Base-by-base conservation (phyloP, 1,140 invertebrate genomes). In the Chironomus striatipennis region DNA sequence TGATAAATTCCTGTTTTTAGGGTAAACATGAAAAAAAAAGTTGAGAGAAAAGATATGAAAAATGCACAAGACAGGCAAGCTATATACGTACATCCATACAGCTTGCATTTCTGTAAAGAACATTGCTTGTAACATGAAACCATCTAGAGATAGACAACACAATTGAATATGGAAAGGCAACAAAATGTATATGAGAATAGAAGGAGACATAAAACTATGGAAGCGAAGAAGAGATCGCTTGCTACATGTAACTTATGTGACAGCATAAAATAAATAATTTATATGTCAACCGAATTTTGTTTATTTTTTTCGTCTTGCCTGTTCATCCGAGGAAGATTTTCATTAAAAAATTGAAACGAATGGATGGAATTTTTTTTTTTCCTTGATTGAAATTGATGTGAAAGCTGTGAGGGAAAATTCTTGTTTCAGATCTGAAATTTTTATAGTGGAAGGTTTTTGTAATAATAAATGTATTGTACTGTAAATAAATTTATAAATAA, bases 231-330 rank as follows among this genome's bases (percentile, higher is more conserved):
- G 24, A 34, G 24, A 34, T 70, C 20, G n/a, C 65, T 57, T 47
- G 8, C 43, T 57, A 12, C n/a, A 57, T 57, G 18, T 67, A 67
- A 7, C 12, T 18, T 70, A 12, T 70, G 65, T 70, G 65, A 70
- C 65, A 70, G 65, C 65, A 70, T 70, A 70, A 70, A 70, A 70
- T 70, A 70, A 70, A 70, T 70, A 70, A 70, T 70, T 70, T 70
- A 70, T 70, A 21, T 70, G 65, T 70, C 65, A 70, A 20, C 65
- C 65, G 17, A 70, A 70, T 70, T 70, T 70, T 70, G 65, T 70
- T 70, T 70, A 70, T 70, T 70, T 70, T 21, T 57, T n/a, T 57
- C 12, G 9, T 57, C 47, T n/a, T 57, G 47, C 47, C 47, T 57
- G 47, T 10, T 57, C 12, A 57, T 57, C 47, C 47, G n/a, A 15